Evolutionary conservation across 2,113 vertebrate species (phyloP).

Genomic region (Phylloscopus trochiloides): DNA sequence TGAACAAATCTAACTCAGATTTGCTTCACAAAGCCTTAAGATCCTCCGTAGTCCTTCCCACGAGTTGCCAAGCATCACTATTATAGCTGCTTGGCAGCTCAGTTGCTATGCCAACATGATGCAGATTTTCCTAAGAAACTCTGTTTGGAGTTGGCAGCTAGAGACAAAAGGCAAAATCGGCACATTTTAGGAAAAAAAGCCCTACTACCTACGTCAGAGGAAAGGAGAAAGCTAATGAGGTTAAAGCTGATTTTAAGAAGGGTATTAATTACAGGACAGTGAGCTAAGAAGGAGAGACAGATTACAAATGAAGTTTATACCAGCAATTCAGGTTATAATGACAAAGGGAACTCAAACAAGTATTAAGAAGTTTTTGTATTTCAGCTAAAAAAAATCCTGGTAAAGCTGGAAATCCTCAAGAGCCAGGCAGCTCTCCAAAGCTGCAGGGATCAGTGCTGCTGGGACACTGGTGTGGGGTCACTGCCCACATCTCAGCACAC

Average conservation of each 20-base stretch:
- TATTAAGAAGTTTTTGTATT: not conserved
- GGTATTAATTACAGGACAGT: constrained; percentile 47
- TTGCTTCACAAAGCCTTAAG: not conserved
- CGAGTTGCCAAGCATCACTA: constrained; percentile 27
- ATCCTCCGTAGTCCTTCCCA: not conserved
- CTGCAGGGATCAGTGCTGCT: not conserved
- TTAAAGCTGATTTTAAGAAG: constrained; percentile 39
- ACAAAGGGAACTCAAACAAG: not conserved
- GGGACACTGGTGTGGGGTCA: not conserved
- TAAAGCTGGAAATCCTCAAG: not conserved
- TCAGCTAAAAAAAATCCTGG: not conserved
- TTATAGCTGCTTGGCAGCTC: not conserved
- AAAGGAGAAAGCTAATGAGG: constrained; percentile 30
- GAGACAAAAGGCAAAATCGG: constrained; percentile 54
- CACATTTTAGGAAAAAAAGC: constrained; percentile 18
- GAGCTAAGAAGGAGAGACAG: constrained; percentile 4
- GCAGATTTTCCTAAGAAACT: constrained; percentile 61
- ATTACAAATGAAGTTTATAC: constrained; percentile 10
- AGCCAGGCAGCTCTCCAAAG: not conserved
- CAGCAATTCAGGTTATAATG: not conserved
- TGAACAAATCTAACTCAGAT: not conserved
- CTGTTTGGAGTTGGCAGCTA: constrained; percentile 56
- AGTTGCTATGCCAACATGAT: constrained; percentile 71
- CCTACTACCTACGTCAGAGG: constrained; percentile 34
- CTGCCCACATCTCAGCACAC: not conserved